Evolutionary conservation across 2,797 vertebrate species (phyloP).

Genomic region (Gambelia wislizenii): DNA sequence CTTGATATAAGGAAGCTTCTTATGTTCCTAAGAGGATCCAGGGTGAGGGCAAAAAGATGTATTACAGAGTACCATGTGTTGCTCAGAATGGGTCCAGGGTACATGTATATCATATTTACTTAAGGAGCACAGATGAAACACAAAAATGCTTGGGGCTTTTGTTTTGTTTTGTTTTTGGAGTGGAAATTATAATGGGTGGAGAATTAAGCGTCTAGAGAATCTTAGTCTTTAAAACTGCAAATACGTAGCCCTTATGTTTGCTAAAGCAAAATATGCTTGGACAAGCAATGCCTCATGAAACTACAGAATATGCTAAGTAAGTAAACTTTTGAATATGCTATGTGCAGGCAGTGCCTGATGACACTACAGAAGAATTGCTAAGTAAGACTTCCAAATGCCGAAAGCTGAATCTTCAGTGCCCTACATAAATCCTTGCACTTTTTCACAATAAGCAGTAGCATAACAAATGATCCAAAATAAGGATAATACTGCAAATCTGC

Average conservation of each 20-base stretch:
- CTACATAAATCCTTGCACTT: not conserved
- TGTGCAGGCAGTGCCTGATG: not conserved
- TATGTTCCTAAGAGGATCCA: not conserved
- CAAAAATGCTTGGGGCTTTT: no score
- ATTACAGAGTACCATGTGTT: no score
- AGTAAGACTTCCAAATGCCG: not conserved
- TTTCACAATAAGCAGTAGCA: not conserved
- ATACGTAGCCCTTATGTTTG: not conserved
- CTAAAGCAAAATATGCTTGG: no score
- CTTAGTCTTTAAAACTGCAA: not conserved
- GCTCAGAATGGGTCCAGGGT: not conserved
- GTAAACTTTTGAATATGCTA: not conserved
- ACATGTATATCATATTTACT: not conserved
- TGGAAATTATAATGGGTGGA: not conserved
- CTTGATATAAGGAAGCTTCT: not conserved
- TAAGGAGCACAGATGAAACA: not conserved
- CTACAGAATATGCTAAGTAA: not conserved
- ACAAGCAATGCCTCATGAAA: not conserved
- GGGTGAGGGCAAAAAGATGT: not conserved
- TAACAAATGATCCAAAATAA: not conserved
- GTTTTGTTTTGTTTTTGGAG: no score
- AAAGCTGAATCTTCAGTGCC: not conserved
- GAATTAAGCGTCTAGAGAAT: not conserved
- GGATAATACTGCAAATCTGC: not conserved
- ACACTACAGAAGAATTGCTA: not conserved